Evolutionary conservation across 1,140 invertebrate species (phyloP).

Genomic region (Psilanteris sp.): DNA sequence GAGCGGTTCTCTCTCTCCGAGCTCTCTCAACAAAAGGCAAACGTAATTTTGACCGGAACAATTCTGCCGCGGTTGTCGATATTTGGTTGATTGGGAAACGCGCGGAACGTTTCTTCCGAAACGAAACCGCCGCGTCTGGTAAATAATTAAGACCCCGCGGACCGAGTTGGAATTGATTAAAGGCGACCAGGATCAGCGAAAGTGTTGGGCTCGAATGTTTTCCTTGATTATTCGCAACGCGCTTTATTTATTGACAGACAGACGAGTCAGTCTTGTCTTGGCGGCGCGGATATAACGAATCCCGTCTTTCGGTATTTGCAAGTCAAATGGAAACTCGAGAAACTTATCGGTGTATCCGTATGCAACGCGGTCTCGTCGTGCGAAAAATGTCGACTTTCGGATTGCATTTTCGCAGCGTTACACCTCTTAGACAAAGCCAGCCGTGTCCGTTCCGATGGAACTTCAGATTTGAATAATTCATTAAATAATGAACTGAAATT

Average conservation of each 20-base stretch:
- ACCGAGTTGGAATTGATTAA: slow-evolving; percentile 36
- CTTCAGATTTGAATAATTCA: slow-evolving; percentile 44
- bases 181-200: slow-evolving; percentile 21
- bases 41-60: too few relatives aligned
- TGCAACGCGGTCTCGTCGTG: slow-evolving; percentile 28
- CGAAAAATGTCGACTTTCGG: slow-evolving; percentile 45
- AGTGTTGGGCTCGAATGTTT: slow-evolving; percentile 57
- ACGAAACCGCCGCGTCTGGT: not conserved
- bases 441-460: slow-evolving; percentile 25
- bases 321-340: slow-evolving; percentile 68
- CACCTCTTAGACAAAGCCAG: slow-evolving; percentile 35
- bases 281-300: slow-evolving; percentile 42
- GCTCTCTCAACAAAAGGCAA: too few relatives aligned
- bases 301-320: slow-evolving; percentile 65
- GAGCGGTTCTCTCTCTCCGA: too few relatives aligned
- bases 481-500: slow-evolving; percentile 21
- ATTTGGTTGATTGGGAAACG: slow-evolving; percentile 7
- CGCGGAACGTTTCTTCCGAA: not conserved
- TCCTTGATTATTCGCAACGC: slow-evolving; percentile 68
- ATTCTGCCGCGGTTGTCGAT: too few relatives aligned
- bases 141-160: slow-evolving; percentile 24
- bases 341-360: slow-evolving; percentile 68
- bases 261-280: slow-evolving; percentile 28
- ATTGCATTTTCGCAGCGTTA: slow-evolving; percentile 45
- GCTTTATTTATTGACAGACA: slow-evolving; percentile 65